phyloP scores from a whole-genome alignment of 2,888 invertebrate species.

The Phragmatobia fuliginosa region DNA sequence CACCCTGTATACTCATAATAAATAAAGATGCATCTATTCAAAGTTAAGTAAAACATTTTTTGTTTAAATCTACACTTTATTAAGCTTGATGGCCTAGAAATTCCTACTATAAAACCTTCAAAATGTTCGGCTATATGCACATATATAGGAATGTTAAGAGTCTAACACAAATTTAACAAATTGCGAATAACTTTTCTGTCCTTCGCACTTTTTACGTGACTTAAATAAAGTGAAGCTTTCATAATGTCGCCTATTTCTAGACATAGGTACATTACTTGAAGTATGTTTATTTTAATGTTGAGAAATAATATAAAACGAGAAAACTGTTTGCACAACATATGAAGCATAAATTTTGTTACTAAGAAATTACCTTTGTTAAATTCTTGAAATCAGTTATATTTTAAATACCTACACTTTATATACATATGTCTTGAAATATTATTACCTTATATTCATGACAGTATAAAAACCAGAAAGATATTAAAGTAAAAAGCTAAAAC shows the following conservation, averaged over 20 bases:
- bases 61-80: neutral
- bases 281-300: conserved; percentile 22
- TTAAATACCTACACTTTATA: no score
- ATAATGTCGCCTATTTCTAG: conserved; percentile 24
- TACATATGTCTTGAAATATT: no score
- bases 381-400: no score
- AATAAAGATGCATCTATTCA: neutral
- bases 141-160: neutral
- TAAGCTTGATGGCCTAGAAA: neutral
- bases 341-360: neutral
- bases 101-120: neutral
- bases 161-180: conserved; percentile 23
- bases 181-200: conserved; percentile 34
- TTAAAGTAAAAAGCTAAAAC: no score
- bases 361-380: no score
- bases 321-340: neutral
- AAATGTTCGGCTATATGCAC: neutral
- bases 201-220: conserved; percentile 45
- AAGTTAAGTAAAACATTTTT: neutral
- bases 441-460: no score
- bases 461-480: no score
- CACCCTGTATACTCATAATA: no score
- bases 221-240: conserved; percentile 32
- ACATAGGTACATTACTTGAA: conserved; percentile 25
- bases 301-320: conserved; percentile 14